Evolutionary conservation across 2,797 vertebrate genomes (phyloP), one percentile per base, ranked within the genome.

Genomic region (Leptodactylus fallax): DNA sequence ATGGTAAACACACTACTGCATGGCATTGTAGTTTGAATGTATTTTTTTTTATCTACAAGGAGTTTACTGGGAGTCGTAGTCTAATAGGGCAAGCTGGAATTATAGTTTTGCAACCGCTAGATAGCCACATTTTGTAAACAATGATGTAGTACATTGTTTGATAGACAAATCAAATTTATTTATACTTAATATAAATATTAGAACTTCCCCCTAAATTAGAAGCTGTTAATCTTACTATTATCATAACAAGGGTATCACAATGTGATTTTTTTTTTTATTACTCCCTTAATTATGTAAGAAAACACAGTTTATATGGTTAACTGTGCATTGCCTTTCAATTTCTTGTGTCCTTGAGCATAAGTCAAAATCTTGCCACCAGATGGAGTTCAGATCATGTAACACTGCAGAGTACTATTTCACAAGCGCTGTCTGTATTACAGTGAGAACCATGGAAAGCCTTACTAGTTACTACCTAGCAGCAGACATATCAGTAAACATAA

Each of bases 301-400:
- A 51, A 4, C n/a, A 9, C 2, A 8, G 21, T 76, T 12, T 51
- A 76, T 1, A n/a, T 51, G 19, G 25, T 61, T 49, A 23, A 19
- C 23, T 76, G 63, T 53, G 12, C 12, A 47, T 47, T 84, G 67
- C n/a, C 11, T 84, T 86, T 77, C 47, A 36, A 65, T 16, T 55
- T 58, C 16, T 53, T 77, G 74, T 71, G 16, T 60, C 56, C 71
- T 83, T 83, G 16, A 79, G 49, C 65, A 23, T 23, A 79, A 85
- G 63, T 71, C 76, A 84, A 55, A 82, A 77, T 92, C 88, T 91
- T 89, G 87, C 90, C 93, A 92, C 90, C 91, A 93, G 90, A 92
- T 85, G 87, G 91, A 94, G 81, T 89, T 78, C 58, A 90, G 83
- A 76, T 21, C 14, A 27, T 81, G 67, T 23, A 90, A 88, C 74